Percentiles rank a stretch among this genome's conserved stretches.
Conservation (phyloP, 1,140 invertebrate species). For the Copidosoma floridanum region DNA sequence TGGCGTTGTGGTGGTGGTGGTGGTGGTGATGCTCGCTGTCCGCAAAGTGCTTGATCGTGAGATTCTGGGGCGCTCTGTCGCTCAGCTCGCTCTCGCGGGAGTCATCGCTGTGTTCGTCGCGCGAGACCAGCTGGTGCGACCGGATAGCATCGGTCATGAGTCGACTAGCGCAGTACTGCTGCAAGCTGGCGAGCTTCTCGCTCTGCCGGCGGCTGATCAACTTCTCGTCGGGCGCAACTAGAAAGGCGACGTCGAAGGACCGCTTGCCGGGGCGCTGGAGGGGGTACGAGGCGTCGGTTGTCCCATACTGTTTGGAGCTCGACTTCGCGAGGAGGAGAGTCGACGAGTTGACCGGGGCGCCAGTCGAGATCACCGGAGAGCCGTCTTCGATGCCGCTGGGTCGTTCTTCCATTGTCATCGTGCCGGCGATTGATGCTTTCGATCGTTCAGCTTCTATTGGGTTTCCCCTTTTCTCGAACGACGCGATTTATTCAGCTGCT, state of each 20-base stretch:
- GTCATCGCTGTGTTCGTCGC: conserved; percentile 20
- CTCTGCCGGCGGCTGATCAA: conserved; percentile 67
- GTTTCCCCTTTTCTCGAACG: too few relatives aligned
- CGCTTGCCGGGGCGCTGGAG: conserved; percentile 61
- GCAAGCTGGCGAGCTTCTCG: conserved; percentile 59
- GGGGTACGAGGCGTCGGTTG: conserved; percentile 48
- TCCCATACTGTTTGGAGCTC: conserved; percentile 38
- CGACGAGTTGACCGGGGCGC: conserved; percentile 30
- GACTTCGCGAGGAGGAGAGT: conserved; percentile 1
- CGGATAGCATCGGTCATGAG: conserved; percentile 15
- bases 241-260: conserved; percentile 83
- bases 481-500: too few relatives aligned
- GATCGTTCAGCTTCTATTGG: background rate
- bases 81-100: conserved; percentile 16
- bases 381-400: conserved; percentile 51
- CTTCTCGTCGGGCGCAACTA: conserved; percentile 83
- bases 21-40: too few relatives aligned
- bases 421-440: conserved; percentile 33
- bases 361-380: conserved; percentile 44
- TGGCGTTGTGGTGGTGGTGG: too few relatives aligned
- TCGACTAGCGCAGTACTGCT: conserved; percentile 50
- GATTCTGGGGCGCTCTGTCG: conserved; percentile 41
- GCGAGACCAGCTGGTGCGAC: background rate
- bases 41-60: conserved; percentile 46
- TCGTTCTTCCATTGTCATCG: conserved; percentile 58